These are phyloP conservation scores for Leucoraja ocellata DNA, from an alignment of 2,797 vertebrate species.

Conservation along the genomic window DNA sequence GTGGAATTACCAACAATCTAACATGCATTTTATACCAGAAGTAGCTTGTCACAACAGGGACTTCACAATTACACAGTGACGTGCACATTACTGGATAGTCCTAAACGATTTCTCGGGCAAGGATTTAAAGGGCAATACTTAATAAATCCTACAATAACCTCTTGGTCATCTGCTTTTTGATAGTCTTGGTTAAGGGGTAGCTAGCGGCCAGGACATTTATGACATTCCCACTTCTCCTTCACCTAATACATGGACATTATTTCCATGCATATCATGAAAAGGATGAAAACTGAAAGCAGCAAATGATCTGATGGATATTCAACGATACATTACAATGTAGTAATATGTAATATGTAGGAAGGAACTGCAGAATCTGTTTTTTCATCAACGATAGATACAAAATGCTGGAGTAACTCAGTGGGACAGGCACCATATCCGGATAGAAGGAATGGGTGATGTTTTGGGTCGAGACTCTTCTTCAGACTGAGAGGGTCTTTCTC, in stretches of 20 bases:
- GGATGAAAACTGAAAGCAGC: background rate
- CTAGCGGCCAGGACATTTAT: background rate
- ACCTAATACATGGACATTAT: background rate
- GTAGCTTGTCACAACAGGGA: background rate
- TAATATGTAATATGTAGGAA: background rate
- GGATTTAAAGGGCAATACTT: background rate
- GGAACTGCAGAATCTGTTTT: no score
- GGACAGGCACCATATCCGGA: no score
- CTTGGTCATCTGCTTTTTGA: background rate
- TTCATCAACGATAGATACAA: no score
- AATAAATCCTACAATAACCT: background rate
- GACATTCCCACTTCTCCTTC: background rate
- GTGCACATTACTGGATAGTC: background rate
- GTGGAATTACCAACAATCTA: no score
- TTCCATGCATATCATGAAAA: background rate
- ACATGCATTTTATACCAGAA: background rate
- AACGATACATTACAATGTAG: background rate
- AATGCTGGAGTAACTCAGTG: no score
- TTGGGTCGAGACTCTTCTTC: no score
- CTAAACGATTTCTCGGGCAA: background rate
- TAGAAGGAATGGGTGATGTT: no score
- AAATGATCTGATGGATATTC: background rate
- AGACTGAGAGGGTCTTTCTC: no score
- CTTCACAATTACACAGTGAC: background rate
- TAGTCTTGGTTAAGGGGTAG: background rate